Evolutionary conservation across 2,888 invertebrate genomes (phyloP).

Genomic region (Griposia aprilina): DNA sequence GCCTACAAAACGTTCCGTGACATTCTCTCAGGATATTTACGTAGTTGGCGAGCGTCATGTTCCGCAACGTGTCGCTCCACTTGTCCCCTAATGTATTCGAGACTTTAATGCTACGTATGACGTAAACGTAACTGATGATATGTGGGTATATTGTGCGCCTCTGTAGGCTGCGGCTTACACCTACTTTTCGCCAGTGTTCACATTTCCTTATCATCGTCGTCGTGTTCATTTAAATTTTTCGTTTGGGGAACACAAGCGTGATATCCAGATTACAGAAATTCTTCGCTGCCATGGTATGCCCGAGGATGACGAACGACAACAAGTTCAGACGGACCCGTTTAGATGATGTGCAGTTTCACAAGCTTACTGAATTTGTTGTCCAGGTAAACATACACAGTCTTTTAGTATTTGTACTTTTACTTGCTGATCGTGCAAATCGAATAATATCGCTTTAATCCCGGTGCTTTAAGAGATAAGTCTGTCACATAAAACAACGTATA

Average conservation of each 20-base stretch:
- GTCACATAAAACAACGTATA: background rate
- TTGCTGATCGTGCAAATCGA: background rate
- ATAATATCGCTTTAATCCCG: no score
- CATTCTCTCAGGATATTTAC: no score
- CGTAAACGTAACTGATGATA: background rate
- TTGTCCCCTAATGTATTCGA: no score
- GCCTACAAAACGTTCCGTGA: no score
- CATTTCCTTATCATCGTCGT: background rate
- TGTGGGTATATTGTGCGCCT: background rate
- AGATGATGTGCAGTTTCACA: conserved; percentile 71
- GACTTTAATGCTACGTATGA: background rate
- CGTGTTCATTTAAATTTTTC: no score
- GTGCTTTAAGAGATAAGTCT: background rate
- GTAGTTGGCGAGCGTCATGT: no score
- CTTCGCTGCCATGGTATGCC: conserved; percentile 85
- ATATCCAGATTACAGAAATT: conserved; percentile 78
- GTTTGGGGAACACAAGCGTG: background rate
- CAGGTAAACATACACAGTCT: conserved; percentile 70
- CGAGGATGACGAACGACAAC: conserved; percentile 77
- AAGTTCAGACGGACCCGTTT: conserved; percentile 71
- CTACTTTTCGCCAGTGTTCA: background rate
- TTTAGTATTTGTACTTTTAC: background rate
- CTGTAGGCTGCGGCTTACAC: background rate
- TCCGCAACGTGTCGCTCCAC: no score
- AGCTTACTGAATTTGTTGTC: conserved; percentile 80